phyloP scores from a whole-genome alignment of 2,888 invertebrate species.

The Stenchaetothrips biformis region DNA sequence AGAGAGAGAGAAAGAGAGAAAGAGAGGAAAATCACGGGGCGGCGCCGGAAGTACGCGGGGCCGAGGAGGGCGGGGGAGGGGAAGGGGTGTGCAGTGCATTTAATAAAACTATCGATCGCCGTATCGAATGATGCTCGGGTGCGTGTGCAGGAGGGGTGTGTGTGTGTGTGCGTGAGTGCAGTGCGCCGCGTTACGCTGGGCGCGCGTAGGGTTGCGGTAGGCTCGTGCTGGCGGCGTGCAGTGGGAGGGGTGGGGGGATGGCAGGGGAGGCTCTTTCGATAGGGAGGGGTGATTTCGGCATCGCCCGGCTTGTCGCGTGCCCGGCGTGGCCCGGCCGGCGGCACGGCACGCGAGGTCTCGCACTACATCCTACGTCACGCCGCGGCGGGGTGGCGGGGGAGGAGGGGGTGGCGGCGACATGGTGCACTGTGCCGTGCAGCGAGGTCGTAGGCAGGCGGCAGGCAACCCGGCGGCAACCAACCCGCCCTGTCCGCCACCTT shows the following conservation, averaged over 20 bases:
- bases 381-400: neutral
- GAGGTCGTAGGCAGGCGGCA: neutral
- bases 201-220: slow-evolving; percentile 4
- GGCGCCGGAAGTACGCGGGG: neutral
- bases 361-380: neutral
- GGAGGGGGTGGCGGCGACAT: neutral
- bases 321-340: too few species aligned
- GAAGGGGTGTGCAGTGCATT: slow-evolving; percentile 1
- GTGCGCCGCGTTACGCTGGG: neutral
- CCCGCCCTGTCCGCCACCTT: neutral
- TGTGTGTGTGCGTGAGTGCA: slow-evolving; percentile 1
- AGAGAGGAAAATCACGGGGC: neutral
- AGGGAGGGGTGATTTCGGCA: slow-evolving; percentile 3
- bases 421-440: neutral
- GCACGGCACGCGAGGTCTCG: neutral
- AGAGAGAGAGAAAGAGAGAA: neutral
- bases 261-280: neutral
- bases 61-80: too few species aligned
- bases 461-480: neutral
- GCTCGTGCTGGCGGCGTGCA: neutral
- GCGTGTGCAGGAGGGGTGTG: neutral
- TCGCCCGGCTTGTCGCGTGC: neutral
- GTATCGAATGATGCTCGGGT: slow-evolving; percentile 10
- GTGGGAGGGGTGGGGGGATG: neutral
- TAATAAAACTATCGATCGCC: slow-evolving; percentile 22